Evolutionary conservation across 2,113 vertebrate genomes (phyloP), one percentile per base, ranked within the genome.

Genomic region (Cynopterus brachyotis): DNA sequence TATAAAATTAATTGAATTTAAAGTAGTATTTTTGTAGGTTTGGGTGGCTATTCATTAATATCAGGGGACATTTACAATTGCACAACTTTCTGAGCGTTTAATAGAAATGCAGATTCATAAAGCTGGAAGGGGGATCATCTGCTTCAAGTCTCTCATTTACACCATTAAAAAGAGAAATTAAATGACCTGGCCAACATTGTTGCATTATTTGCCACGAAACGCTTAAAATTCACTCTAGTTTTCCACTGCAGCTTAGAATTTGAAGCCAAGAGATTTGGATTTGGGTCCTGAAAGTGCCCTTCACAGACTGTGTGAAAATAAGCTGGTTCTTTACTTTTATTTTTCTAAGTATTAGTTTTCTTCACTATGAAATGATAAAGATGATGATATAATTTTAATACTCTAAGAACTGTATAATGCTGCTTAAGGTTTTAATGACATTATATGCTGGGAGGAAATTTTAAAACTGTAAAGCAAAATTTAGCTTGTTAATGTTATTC

Each of bases 1-100:
- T 96, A 92, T 82, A 95, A 97, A 97, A 95, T 97, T 98, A 98
- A 97, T 97, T 97, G 95, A 94, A 95, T 96, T 96, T 95, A 96
- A 97, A 97, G 85, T 96, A 94, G 50, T 93, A 95, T 97, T 97
- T 97, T 96, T 97, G 62, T 97, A 94, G 83, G 69, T 97, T 97
- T 91, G 95, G 96, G 93, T 96, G 93, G 80, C 78, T 94, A 59
- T 87, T 97, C 97, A 96, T 97, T 98, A 95, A 97, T 96, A 97
- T 90, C 66, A 6, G 73, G 87, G 85, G 95, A 97, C 96, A 96
- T 92, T 95, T 96, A 62, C 78, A 92, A 89, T 70, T 84, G 64
- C 20, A 94, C 8, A 64, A 82, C 69, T 93, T 95, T 86, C 30
- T 83, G 95, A 93, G 82, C 79, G 80, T 83, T 97, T 95, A 89